Conservation (phyloP, 2,113 vertebrate species). For the Elaphurus davidianus region DNA sequence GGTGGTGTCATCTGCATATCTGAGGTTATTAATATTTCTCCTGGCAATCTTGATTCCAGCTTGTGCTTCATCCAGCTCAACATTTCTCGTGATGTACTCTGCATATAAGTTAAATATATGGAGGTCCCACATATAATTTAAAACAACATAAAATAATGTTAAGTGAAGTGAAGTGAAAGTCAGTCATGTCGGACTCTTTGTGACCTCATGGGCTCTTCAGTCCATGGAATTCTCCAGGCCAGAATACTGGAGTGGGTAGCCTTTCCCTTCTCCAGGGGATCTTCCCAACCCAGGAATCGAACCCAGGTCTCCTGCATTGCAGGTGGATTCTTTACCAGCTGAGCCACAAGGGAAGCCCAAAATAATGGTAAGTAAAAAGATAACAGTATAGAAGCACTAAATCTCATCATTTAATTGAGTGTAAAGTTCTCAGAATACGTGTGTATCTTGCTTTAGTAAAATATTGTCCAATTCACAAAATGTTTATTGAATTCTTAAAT, state of each 20-base stretch:
- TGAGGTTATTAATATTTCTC: background rate
- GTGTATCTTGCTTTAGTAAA: background rate
- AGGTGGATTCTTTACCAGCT: background rate
- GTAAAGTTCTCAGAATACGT: background rate
- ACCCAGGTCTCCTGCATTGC: background rate
- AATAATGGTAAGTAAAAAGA: background rate
- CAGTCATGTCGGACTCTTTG: rapidly evolving
- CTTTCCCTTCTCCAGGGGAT: background rate
- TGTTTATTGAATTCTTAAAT: background rate
- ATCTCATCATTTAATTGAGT: background rate
- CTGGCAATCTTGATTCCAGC: background rate
- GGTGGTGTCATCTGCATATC: background rate
- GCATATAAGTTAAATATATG: background rate
- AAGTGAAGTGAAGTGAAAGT: background rate
- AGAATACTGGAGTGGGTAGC: background rate
- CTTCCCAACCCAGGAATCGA: background rate
- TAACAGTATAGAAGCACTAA: background rate
- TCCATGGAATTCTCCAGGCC: background rate
- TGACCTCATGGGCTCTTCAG: background rate
- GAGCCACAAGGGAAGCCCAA: background rate
- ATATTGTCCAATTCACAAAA: background rate
- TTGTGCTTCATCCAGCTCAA: background rate
- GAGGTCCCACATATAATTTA: background rate
- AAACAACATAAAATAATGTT: background rate
- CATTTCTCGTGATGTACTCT: background rate